Evolutionary conservation across 2,888 invertebrate genomes (phyloP).

Genomic region (Sarcophaga rosellei): DNA sequence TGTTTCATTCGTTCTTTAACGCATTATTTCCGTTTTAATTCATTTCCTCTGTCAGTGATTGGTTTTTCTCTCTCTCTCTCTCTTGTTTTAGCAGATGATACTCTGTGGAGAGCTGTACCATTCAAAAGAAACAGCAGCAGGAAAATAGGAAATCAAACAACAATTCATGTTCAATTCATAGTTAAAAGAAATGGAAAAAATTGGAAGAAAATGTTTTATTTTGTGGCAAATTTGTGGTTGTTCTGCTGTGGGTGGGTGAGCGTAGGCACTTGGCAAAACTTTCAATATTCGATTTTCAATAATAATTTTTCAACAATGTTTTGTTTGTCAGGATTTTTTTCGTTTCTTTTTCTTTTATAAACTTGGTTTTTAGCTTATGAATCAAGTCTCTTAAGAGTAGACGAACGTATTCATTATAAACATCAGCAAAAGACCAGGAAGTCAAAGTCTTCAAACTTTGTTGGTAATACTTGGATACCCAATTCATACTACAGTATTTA

Average conservation of each 20-base stretch:
- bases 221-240: background rate
- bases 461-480: too few relatives aligned
- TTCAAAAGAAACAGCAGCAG: background rate
- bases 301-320: background rate
- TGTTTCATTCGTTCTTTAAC: background rate
- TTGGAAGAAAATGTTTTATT: constrained; percentile 1
- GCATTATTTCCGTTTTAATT: constrained; percentile 15
- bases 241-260: background rate
- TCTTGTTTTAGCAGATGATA: background rate
- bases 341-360: background rate
- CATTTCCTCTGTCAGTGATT: background rate
- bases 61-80: too few relatives aligned
- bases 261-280: background rate
- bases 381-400: too few relatives aligned
- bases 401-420: too few relatives aligned
- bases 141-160: background rate
- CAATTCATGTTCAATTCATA: constrained; percentile 1
- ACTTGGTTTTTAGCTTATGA: background rate
- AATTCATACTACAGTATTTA: too few relatives aligned
- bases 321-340: background rate
- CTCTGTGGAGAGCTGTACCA: background rate
- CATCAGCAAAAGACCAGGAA: too few relatives aligned
- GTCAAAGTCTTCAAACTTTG: too few relatives aligned
- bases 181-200: background rate
- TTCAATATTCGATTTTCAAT: constrained; percentile 1